Conservation (phyloP, 2,888 invertebrate genomes). For the Diarsia rubi region DNA sequence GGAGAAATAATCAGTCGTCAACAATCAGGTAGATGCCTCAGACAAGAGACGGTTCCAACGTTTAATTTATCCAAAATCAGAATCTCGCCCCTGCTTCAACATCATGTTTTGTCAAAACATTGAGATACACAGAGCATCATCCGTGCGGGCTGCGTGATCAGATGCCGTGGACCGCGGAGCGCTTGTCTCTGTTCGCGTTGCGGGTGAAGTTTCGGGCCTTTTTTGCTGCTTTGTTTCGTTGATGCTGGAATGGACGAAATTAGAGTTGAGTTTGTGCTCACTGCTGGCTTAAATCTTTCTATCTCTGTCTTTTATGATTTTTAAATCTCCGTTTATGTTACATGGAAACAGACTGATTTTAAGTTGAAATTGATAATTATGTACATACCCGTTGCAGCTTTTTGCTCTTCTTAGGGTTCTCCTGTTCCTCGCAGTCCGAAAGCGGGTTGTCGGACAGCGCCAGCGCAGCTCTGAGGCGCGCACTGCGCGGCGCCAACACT, state of each 20-base stretch:
- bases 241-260: conserved; percentile 63
- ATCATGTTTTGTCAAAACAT: too few species aligned
- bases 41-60: conserved; percentile 67
- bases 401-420: conserved; percentile 90
- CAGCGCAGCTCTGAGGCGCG: conserved; percentile 91
- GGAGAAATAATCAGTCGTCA: conserved; percentile 35
- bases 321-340: not conserved
- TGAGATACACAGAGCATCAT: not conserved
- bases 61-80: conserved; percentile 17
- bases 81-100: too few species aligned
- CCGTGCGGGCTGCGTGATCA: conserved; percentile 61
- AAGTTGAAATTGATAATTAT: not conserved
- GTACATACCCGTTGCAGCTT: conserved; percentile 93
- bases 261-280: not conserved
- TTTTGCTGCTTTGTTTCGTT: not conserved
- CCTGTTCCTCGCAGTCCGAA: conserved; percentile 77
- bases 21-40: conserved; percentile 40
- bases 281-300: not conserved
- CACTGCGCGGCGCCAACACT: conserved; percentile 93
- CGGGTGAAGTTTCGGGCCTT: conserved; percentile 86
- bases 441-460: conserved; percentile 91
- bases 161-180: conserved; percentile 93
- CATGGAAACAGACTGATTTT: not conserved
- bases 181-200: conserved; percentile 97
- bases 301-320: too few species aligned